Evolutionary conservation across 2,113 vertebrate species (phyloP).

Genomic region (Malaclemys terrapin): DNA sequence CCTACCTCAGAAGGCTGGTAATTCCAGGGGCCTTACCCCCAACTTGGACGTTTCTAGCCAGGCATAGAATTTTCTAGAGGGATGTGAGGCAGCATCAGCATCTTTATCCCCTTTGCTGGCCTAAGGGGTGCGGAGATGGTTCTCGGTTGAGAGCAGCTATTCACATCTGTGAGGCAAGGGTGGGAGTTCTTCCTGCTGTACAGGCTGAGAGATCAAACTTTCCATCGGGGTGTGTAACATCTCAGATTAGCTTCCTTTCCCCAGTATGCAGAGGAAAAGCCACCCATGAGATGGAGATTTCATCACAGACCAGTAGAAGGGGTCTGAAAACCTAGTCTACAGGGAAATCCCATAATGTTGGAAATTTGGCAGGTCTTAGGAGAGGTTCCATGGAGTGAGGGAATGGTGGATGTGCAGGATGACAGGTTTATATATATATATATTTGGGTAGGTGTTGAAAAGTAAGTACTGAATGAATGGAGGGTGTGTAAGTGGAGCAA

Average conservation of each 20-base stretch:
- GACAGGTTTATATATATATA: neutral
- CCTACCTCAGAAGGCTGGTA: neutral
- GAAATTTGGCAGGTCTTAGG: neutral
- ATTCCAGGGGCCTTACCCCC: neutral
- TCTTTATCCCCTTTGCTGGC: neutral
- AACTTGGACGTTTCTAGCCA: neutral
- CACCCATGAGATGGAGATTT: neutral
- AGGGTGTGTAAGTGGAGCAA: neutral
- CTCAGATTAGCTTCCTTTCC: neutral
- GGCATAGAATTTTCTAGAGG: neutral
- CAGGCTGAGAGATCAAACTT: neutral
- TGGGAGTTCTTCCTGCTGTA: neutral
- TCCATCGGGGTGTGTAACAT: neutral
- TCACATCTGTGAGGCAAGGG: neutral
- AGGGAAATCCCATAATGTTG: neutral
- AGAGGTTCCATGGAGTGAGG: neutral
- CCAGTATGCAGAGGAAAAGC: neutral
- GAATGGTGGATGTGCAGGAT: neutral
- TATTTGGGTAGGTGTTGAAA: neutral
- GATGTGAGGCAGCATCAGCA: neutral
- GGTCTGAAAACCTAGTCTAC: rapidly evolving
- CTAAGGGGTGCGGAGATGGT: neutral
- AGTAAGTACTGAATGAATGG: neutral
- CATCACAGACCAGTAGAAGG: neutral
- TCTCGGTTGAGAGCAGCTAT: neutral